Base-by-base conservation (phyloP, 1,140 invertebrate species). In the Euborellia annulipes region DNA sequence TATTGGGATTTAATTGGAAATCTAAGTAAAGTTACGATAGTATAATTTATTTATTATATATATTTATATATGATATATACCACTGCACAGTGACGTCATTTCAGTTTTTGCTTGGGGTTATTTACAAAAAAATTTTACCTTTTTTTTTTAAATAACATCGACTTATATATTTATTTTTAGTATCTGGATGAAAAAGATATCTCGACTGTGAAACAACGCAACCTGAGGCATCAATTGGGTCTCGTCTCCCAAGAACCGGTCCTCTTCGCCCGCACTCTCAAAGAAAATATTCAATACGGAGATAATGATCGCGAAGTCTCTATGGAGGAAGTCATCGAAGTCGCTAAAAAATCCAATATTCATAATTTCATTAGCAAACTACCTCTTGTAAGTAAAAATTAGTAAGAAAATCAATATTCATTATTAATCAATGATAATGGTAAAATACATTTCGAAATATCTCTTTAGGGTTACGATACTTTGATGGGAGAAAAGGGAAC, bases 201-300 rank as follows among this genome's bases (percentile, higher is more conserved):
- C n/a, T 38, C 36, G 4, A 13, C 37, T 1, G 58, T 64, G 7
- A 58, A 59, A 4, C 30, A 67, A 23, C 47, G 55, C 1, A 54
- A 34, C 36, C 60, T 84, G 4, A 67, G 82, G 22, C 66, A 69
- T 16, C 76, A 82, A 54, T 62, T 85, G 14, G 78, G 80, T 14
- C 72, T 84, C 14, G 82, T 85, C 1, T 79, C 78, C 0, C 82
- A 84, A 65, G 87, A 93, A 59, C 88, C 89, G 1, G 78, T 88
- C 22, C 68, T 94, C 0, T 92, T 92, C 61, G 83, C 88, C 59
- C 70, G 76, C 32, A 85, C 82, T 14, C 87, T 94, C 50, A 71
- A 69, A 0, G 83, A 92, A 54, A 94, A 94, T 60, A 91, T 93
- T 52, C 75, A 76, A 0, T 92, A 92, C 58, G 89, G 89, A 17